Evolutionary conservation across 2,797 vertebrate genomes (phyloP).

Genomic region (Pelobates cultripes): DNA sequence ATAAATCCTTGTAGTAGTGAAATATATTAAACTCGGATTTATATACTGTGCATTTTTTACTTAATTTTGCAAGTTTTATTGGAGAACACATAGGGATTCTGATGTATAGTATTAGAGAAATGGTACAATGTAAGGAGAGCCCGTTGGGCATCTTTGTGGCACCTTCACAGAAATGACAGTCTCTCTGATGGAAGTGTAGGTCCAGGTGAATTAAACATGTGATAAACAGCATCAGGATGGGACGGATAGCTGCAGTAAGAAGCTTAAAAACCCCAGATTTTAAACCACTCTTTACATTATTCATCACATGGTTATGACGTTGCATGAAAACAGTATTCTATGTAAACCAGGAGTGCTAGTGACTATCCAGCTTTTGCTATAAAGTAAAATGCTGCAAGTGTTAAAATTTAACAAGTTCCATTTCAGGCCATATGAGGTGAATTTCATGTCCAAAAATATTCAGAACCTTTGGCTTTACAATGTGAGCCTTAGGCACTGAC

Average conservation of each 20-base stretch:
- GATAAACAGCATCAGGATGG: conserved; percentile 1
- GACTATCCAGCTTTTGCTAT: conserved; percentile 7
- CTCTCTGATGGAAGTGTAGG: background rate
- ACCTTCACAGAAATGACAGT: background rate
- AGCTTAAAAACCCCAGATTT: conserved; percentile 13
- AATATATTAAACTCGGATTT: too few species aligned
- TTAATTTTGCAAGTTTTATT: too few species aligned
- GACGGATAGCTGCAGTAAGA: background rate
- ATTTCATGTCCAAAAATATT: conserved; percentile 52
- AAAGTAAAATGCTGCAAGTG: conserved; percentile 29
- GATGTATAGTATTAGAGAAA: background rate
- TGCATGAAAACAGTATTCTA: background rate
- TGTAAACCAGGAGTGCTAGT: conserved; percentile 8
- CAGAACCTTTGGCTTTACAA: conserved; percentile 51
- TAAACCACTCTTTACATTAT: conserved; percentile 39
- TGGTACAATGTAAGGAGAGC: background rate
- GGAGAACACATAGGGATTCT: background rate
- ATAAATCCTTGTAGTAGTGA: too few species aligned
- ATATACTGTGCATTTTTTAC: too few species aligned
- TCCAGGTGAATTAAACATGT: conserved; percentile 18
- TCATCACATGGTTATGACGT: conserved; percentile 16
- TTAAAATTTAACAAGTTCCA: conserved; percentile 47
- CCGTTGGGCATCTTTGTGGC: background rate
- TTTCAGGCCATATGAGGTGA: conserved; percentile 38
- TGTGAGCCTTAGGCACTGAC: conserved; percentile 54